Percentiles rank a stretch among this genome's conserved stretches.
Conservation (phyloP, 2,797 vertebrate species). For the Ctenochaetus hawaiiensis region DNA sequence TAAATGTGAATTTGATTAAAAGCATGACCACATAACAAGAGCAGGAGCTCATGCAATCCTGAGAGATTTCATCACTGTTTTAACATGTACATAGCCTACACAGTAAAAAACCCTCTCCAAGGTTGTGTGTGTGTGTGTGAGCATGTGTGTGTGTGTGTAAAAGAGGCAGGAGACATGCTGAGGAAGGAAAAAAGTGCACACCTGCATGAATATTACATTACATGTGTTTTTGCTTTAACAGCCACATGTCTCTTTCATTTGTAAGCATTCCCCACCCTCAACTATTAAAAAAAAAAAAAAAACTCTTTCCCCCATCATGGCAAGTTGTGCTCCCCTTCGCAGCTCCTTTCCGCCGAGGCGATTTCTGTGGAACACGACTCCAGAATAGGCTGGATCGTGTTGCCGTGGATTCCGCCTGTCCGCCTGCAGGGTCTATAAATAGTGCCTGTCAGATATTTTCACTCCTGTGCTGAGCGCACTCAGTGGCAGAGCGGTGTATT, state of each 20-base stretch:
- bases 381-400: slow-evolving; percentile 75
- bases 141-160: slow-evolving; percentile 20
- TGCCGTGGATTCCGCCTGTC: slow-evolving; percentile 82
- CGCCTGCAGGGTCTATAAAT: slow-evolving; percentile 85
- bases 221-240: slow-evolving; percentile 58
- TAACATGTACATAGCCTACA: slow-evolving; percentile 17
- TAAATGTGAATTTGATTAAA: slow-evolving; percentile 66
- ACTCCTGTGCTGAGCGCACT: slow-evolving; percentile 79
- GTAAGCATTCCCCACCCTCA: slow-evolving; percentile 46
- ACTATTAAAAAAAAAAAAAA: slow-evolving; percentile 68
- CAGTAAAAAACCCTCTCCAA: background rate
- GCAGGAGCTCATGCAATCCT: slow-evolving; percentile 49
- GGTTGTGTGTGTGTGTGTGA: slow-evolving; percentile 16
- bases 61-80: slow-evolving; percentile 42
- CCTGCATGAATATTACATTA: slow-evolving; percentile 72
- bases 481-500: slow-evolving; percentile 81
- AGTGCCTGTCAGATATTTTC: slow-evolving; percentile 86
- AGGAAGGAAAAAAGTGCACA: slow-evolving; percentile 44
- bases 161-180: slow-evolving; percentile 24
- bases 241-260: slow-evolving; percentile 64
- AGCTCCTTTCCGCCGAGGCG: slow-evolving; percentile 47
- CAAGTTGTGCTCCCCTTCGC: slow-evolving; percentile 61
- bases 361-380: slow-evolving; percentile 74
- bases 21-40: slow-evolving; percentile 33
- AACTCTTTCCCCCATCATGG: slow-evolving; percentile 22